phyloP scores from a whole-genome alignment of 1,140 invertebrate genomes.

The Ceratosolen fusciceps region DNA sequence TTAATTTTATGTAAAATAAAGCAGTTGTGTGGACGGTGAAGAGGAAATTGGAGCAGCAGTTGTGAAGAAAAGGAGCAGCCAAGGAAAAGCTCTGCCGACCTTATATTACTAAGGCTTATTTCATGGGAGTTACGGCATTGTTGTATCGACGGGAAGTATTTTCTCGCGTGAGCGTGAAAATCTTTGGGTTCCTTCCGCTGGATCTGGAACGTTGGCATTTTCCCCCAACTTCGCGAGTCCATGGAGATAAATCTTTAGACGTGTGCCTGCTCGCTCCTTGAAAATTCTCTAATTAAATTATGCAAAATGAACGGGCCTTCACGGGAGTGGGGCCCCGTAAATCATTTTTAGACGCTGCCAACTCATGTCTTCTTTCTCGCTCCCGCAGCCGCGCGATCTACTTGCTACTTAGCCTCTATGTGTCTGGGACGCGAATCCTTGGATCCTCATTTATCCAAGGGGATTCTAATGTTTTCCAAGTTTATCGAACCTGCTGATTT shows the following conservation, averaged over 20 bases:
- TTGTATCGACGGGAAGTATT: neutral
- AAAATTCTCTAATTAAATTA: conserved; percentile 52
- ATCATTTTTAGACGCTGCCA: conserved; percentile 45
- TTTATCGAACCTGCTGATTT: neutral
- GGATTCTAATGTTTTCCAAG: neutral
- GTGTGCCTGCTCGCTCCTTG: conserved; percentile 6
- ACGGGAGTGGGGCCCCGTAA: conserved; percentile 42
- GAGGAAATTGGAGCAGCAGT: too few species aligned
- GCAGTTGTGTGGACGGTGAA: too few species aligned
- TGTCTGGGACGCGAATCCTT: neutral
- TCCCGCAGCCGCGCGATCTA: neutral
- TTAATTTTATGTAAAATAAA: too few species aligned
- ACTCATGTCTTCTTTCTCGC: neutral
- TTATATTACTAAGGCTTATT: too few species aligned
- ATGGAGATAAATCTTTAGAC: conserved; percentile 44
- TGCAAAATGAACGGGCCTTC: conserved; percentile 50
- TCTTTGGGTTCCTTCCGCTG: conserved; percentile 28
- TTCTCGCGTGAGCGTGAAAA: conserved; percentile 47
- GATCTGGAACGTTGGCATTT: conserved; percentile 32
- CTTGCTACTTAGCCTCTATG: neutral
- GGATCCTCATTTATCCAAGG: neutral
- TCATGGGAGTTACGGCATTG: too few species aligned
- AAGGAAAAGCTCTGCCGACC: too few species aligned
- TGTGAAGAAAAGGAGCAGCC: too few species aligned
- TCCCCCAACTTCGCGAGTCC: neutral